These are phyloP conservation scores for Sorex araneus DNA, from an alignment of 2,113 vertebrate genomes.

Conservation along the genomic window DNA sequence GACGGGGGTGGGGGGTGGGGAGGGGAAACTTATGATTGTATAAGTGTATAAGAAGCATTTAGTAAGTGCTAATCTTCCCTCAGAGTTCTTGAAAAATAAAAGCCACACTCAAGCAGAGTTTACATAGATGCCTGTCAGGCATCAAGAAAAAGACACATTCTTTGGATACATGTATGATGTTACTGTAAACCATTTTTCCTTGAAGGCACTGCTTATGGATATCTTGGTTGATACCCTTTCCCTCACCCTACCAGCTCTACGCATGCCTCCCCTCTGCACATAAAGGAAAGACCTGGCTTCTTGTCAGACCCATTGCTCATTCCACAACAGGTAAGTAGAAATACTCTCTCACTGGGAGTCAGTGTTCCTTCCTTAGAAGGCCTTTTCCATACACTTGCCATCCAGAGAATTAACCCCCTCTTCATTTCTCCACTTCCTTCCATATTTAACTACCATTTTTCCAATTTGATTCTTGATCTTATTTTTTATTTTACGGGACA, in stretches of 20 bases:
- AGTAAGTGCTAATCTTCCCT: conserved; percentile 84
- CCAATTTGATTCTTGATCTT: neutral
- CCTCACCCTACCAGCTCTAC: neutral
- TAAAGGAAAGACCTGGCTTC: neutral
- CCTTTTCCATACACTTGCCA: neutral
- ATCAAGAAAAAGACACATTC: conserved; percentile 64
- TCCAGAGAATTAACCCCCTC: neutral
- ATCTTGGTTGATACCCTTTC: neutral
- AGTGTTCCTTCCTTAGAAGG: neutral
- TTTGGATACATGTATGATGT: neutral
- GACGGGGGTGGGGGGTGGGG: too few species aligned
- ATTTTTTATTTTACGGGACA: conserved; percentile 16
- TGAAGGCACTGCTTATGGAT: conserved; percentile 42
- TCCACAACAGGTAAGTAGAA: neutral
- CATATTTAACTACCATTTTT: neutral
- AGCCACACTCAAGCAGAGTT: conserved; percentile 62
- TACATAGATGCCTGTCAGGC: conserved; percentile 38
- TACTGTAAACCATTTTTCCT: neutral
- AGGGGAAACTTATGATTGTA: too few species aligned
- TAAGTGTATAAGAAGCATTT: conserved; percentile 87
- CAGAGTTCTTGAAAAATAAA: conserved; percentile 73
- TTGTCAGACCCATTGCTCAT: neutral
- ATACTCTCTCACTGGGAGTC: neutral
- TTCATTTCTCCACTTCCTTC: neutral
- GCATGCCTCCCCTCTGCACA: rapidly evolving